Conservation (phyloP, 2,888 invertebrate species). For the Dusona sp. region DNA sequence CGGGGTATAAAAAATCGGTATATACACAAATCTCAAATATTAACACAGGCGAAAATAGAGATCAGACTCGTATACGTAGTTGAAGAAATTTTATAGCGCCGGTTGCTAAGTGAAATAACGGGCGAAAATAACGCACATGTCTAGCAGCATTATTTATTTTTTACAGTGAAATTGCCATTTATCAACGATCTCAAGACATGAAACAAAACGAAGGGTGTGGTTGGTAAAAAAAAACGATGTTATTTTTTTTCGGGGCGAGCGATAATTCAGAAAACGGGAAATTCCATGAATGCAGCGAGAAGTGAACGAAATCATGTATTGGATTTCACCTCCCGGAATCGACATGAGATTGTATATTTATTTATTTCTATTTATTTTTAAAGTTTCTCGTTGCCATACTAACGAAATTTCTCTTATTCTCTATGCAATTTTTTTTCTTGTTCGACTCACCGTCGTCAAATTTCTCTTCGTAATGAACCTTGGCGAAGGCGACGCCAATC, state of each 20-base stretch:
- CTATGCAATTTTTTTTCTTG: background rate
- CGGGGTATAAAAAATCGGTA: background rate
- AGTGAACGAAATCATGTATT: background rate
- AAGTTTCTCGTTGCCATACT: background rate
- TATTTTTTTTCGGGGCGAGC: constrained; percentile 37
- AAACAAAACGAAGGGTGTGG: constrained; percentile 72
- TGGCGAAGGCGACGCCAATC: constrained; percentile 88
- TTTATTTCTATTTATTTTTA: background rate
- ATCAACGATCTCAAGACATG: background rate
- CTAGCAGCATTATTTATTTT: constrained; percentile 4
- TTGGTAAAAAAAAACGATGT: constrained; percentile 58
- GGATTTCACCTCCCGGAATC: background rate
- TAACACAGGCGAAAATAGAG: background rate
- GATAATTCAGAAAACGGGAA: constrained; percentile 42
- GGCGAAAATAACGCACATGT: constrained; percentile 23
- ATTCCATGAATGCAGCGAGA: constrained; percentile 38
- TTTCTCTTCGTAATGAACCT: constrained; percentile 92
- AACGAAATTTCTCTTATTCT: constrained; percentile 1
- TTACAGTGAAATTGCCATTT: constrained; percentile 10
- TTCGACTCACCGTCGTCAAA: constrained; percentile 91
- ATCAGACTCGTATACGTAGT: background rate
- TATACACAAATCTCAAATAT: background rate
- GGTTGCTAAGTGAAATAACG: constrained; percentile 66
- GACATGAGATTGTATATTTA: background rate
- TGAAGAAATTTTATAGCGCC: constrained; percentile 27